Conservation (phyloP, 1,140 invertebrate genomes). For the Drosophila baimaii region DNA sequence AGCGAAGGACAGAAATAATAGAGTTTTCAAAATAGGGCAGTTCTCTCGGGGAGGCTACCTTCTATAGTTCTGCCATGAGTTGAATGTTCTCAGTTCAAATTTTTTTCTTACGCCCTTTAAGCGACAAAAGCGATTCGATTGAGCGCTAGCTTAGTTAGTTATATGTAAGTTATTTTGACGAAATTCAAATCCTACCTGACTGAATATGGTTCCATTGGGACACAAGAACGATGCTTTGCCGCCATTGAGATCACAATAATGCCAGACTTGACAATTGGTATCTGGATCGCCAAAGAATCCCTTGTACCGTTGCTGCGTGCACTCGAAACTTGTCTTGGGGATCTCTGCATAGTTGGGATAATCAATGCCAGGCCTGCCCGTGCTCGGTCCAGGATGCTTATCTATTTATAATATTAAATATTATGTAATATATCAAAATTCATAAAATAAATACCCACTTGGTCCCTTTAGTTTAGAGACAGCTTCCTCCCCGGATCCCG, state of each 20-base stretch:
- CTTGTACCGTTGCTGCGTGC: slow-evolving; percentile 93
- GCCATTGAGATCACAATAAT: slow-evolving; percentile 95
- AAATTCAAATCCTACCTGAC: slow-evolving; percentile 86
- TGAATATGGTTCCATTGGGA: slow-evolving; percentile 96
- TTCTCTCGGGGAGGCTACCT: no score
- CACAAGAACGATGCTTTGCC: slow-evolving; percentile 95
- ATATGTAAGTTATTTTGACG: neutral
- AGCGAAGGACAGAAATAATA: no score
- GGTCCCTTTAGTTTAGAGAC: slow-evolving; percentile 50
- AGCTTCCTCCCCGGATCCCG: slow-evolving; percentile 16
- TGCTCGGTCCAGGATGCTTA: slow-evolving; percentile 85
- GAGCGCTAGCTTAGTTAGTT: no score
- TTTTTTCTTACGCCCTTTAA: no score
- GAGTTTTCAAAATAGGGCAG: no score
- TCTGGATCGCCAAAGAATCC: slow-evolving; percentile 95
- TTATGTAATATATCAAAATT: neutral
- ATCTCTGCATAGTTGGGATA: slow-evolving; percentile 92
- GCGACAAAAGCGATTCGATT: no score
- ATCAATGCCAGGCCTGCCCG: slow-evolving; percentile 91
- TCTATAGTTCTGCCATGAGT: neutral
- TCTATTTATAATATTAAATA: slow-evolving; percentile 39
- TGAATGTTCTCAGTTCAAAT: neutral
- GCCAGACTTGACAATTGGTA: slow-evolving; percentile 95
- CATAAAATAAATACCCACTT: slow-evolving; percentile 48
- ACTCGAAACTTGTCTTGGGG: slow-evolving; percentile 91